Percentiles rank a stretch among this genome's conserved stretches.
phyloP scores from a whole-genome alignment of 2,888 invertebrate genomes.

The Tribolium freemani region DNA sequence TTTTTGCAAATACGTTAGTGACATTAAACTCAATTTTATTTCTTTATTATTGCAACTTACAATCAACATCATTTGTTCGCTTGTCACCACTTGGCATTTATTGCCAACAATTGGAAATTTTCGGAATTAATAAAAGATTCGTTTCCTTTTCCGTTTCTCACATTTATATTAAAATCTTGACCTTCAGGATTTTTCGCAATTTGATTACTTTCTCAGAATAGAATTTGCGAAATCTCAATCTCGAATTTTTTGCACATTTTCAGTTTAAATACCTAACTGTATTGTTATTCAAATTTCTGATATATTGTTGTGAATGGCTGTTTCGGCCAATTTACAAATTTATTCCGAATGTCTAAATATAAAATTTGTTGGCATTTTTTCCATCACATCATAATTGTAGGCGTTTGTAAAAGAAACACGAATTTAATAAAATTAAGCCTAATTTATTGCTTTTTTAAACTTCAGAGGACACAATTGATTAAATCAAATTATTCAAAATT shows the following conservation, averaged over 20 bases:
- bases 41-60: not conserved
- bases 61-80: constrained; percentile 13
- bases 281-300: not conserved
- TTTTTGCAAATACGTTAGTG: not conserved
- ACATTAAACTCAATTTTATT: constrained; percentile 1
- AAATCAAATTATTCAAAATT: not conserved
- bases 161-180: constrained; percentile 24
- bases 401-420: not conserved
- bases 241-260: not conserved
- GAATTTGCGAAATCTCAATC: not conserved
- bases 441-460: not conserved
- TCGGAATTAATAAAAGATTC: constrained; percentile 4
- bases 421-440: constrained; percentile 11
- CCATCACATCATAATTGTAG: not conserved
- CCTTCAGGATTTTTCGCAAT: constrained; percentile 2
- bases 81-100: constrained; percentile 2
- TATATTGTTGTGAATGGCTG: not conserved
- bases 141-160: constrained; percentile 4
- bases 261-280: not conserved
- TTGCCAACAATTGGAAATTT: not conserved
- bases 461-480: not conserved
- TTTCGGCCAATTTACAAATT: no score
- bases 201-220: not conserved
- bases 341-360: not conserved
- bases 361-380: not conserved